These are phyloP conservation scores for Sturnira hondurensis DNA, from an alignment of 2,113 vertebrate species.

Conservation along the genomic window DNA sequence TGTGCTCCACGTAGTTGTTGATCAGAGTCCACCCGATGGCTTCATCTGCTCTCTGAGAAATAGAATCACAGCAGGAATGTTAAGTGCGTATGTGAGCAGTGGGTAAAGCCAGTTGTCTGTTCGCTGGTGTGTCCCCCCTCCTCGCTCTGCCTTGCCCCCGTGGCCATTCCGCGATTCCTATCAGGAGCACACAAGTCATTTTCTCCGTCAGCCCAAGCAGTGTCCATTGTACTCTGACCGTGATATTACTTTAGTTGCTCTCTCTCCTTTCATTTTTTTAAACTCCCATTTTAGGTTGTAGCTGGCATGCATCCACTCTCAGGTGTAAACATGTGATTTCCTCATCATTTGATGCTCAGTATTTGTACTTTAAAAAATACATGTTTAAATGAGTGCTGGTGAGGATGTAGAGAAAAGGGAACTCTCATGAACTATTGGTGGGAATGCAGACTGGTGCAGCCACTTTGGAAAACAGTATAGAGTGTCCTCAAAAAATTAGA, in stretches of 20 bases:
- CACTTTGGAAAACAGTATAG: background rate
- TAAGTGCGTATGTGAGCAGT: background rate
- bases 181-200: background rate
- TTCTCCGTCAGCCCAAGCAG: background rate
- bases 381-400: background rate
- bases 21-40: background rate
- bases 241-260: background rate
- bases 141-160: background rate
- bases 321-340: background rate
- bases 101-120: background rate
- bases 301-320: background rate
- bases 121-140: background rate
- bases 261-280: background rate
- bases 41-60: background rate
- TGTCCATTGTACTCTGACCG: background rate
- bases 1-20: background rate
- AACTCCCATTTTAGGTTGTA: background rate
- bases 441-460: background rate
- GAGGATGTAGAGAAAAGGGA: background rate
- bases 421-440: background rate
- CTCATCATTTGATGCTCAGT: background rate
- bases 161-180: background rate
- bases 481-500: background rate
- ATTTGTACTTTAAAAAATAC: background rate
- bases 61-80: background rate